These are phyloP conservation scores for Lasioglossum baleicum DNA, from an alignment of 1,140 invertebrate genomes.

Conservation along the genomic window DNA sequence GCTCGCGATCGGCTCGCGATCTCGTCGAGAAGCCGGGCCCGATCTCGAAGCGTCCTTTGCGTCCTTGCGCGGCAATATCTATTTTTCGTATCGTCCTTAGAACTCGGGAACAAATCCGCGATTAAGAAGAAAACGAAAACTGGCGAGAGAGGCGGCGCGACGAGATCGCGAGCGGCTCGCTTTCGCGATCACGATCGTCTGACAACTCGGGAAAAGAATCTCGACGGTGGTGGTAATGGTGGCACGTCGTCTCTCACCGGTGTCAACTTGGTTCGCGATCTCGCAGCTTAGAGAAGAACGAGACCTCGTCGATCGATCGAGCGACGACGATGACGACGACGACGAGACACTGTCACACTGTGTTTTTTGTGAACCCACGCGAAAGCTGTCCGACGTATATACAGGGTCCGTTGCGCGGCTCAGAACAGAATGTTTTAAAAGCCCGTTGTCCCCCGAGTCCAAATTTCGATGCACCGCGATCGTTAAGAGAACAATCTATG, in stretches of 20 bases:
- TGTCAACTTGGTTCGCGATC: too few relatives aligned
- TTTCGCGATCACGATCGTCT: too few relatives aligned
- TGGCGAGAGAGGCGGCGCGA: too few relatives aligned
- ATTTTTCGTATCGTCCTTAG: constrained; percentile 15
- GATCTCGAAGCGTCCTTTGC: constrained; percentile 7
- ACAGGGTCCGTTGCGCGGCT: constrained; percentile 26
- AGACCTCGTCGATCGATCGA: too few relatives aligned
- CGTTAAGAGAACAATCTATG: constrained; percentile 17
- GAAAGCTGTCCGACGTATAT: constrained; percentile 29
- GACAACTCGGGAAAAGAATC: too few relatives aligned
- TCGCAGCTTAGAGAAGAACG: too few relatives aligned
- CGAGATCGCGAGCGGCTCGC: neutral
- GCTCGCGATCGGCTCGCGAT: neutral
- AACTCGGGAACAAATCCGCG: constrained; percentile 18
- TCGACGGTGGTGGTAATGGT: too few relatives aligned
- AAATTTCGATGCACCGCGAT: constrained; percentile 19
- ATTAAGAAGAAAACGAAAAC: neutral
- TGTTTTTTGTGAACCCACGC: neutral
- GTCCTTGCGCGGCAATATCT: constrained; percentile 7
- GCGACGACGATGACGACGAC: too few relatives aligned
- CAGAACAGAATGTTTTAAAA: constrained; percentile 3
- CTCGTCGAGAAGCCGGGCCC: neutral
- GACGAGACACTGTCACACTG: too few relatives aligned
- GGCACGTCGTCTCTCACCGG: too few relatives aligned
- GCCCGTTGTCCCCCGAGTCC: neutral